Evolutionary conservation across 2,797 vertebrate genomes (phyloP), one percentile per base, ranked within the genome.

Genomic region (Urophycis tenuis): DNA sequence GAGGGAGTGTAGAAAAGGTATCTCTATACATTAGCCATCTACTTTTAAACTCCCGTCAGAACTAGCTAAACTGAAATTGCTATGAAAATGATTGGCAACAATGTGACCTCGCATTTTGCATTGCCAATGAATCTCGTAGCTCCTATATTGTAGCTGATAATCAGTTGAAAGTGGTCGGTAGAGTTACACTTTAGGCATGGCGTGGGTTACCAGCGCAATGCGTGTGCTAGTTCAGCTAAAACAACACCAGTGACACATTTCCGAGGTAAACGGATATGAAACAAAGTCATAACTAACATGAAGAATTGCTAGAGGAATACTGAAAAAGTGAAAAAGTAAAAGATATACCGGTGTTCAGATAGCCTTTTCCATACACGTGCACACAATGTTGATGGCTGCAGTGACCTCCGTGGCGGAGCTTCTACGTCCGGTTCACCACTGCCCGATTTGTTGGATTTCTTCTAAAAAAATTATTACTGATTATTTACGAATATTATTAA

Each of bases 341-440:
- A 36, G 6, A 36, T 3, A 5, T 70, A 69, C 60, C 84, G 81
- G 73, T 3, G 73, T 31, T 10, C 12, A 60, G 35, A 0, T 2
- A 1, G 2, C 41, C 1, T 0, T 0, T 3, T 31, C 36, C 71
- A 78, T 80, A 86, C 85, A 77, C 75, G 81, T 2, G 34, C 0
- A 19, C 31, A 81, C 74, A 71, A 15, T 81, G 79, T 70, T 53
- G n/a, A 0, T 25, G 0, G 2, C 70, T 2, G 30, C 33, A 30
- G 29, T 17, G 73, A 82, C 76, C 79, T 31, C 70, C 9, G 8
- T 1, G 12, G 10, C 15, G 31, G 34, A 12, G 9, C 22, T 67
- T 75, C 71, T 71, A 78, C 81, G 22, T 89, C 88, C 88, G 87
- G 85, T 6, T 84, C 49, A 85, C n/a, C 25, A 67, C 60, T 67